These are phyloP conservation scores for Harmothoe impar DNA, from an alignment of 2,888 invertebrate genomes.

Conservation along the genomic window DNA sequence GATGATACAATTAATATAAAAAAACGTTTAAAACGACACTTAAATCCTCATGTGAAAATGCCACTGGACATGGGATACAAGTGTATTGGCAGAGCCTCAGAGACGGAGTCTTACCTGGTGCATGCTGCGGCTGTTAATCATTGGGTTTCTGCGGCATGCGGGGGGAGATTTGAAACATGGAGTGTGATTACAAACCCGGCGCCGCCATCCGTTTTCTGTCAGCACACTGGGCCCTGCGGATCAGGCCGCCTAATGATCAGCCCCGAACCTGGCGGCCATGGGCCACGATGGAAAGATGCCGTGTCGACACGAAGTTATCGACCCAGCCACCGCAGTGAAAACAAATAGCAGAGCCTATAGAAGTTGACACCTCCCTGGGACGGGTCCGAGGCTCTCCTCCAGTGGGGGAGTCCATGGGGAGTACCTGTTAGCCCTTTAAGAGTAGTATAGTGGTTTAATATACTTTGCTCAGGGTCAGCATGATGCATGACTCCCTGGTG, in stretches of 20 bases:
- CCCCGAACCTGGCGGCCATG: neutral
- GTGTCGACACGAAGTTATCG: constrained; percentile 23
- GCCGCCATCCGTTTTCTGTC: neutral
- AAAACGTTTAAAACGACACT: too few species aligned
- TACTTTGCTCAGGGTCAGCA: too few species aligned
- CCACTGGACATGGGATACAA: too few species aligned
- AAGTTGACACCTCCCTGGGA: constrained; percentile 17
- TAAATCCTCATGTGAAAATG: too few species aligned
- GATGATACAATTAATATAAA: too few species aligned
- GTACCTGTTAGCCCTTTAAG: too few species aligned
- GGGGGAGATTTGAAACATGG: neutral
- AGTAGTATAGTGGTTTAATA: too few species aligned
- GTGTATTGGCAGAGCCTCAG: too few species aligned
- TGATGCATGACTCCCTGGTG: too few species aligned
- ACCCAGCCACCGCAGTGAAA: neutral
- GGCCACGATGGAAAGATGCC: constrained; percentile 21
- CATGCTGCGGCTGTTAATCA: neutral
- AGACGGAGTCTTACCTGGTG: neutral
- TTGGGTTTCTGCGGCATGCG: neutral
- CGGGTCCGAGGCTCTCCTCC: neutral
- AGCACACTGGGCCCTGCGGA: neutral
- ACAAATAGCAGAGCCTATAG: neutral
- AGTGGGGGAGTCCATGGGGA: neutral
- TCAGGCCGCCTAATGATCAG: constrained; percentile 8
- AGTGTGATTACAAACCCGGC: constrained; percentile 31